phyloP scores from a whole-genome alignment of 1,140 invertebrate genomes.

The Danaus melanippus region DNA sequence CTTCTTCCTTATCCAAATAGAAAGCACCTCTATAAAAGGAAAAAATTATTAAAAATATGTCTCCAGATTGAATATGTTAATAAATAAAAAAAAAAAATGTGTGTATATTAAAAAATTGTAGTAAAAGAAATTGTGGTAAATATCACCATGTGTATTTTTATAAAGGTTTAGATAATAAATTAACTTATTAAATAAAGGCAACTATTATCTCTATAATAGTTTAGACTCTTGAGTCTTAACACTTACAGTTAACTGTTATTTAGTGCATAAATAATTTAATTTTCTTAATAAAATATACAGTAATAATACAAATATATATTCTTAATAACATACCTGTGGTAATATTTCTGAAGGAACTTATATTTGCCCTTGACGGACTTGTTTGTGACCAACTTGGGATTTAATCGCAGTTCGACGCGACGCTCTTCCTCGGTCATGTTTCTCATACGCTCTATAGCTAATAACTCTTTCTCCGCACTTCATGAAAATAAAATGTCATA shows the following conservation, averaged over 20 bases:
- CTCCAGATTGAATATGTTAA: no score
- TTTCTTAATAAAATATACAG: slow-evolving; percentile 1
- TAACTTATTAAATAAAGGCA: no score
- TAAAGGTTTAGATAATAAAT: no score
- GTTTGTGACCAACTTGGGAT: slow-evolving; percentile 95
- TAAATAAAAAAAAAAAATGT: no score
- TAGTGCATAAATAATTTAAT: neutral
- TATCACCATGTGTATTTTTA: no score
- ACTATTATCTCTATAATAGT: no score
- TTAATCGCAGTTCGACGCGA: slow-evolving; percentile 88
- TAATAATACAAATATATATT: no score
- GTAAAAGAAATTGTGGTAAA: no score
- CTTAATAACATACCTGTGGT: slow-evolving; percentile 82
- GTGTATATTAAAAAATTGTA: no score
- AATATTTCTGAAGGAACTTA: slow-evolving; percentile 99
- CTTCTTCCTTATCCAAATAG: slow-evolving; percentile 96
- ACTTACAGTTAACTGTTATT: neutral
- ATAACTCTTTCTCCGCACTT: slow-evolving; percentile 84
- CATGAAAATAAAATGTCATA: slow-evolving; percentile 12
- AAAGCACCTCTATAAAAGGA: slow-evolving; percentile 87
- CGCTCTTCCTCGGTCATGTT: slow-evolving; percentile 98
- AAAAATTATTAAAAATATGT: no score
- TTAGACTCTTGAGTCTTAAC: no score
- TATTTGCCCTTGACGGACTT: slow-evolving; percentile 98
- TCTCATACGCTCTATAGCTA: slow-evolving; percentile 92